These are phyloP conservation scores for Gasteruption jaculator DNA, from an alignment of 2,888 invertebrate genomes.

Conservation along the genomic window DNA sequence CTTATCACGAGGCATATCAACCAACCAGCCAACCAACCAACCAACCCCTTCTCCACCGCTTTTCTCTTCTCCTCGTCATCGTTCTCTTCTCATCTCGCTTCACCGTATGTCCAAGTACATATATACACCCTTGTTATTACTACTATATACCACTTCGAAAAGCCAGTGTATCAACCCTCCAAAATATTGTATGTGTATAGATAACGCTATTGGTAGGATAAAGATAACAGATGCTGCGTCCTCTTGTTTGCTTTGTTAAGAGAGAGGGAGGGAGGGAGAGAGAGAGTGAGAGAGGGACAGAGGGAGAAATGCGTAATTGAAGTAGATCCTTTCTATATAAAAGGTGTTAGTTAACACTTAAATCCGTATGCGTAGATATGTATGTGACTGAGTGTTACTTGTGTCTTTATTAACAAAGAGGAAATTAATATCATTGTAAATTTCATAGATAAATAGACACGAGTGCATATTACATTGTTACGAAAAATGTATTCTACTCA, in stretches of 20 bases:
- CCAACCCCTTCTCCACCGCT: conserved; percentile 13
- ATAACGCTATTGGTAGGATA: not conserved
- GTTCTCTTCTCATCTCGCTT: conserved; percentile 4
- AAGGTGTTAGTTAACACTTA: conserved; percentile 40
- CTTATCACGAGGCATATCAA: too few species aligned
- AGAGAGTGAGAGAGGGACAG: conserved; percentile 9
- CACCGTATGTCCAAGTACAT: conserved; percentile 8
- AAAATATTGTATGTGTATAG: too few species aligned
- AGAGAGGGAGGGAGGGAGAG: conserved; percentile 7
- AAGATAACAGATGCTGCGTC: not conserved
- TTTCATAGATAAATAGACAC: too few species aligned
- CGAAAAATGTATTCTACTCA: too few species aligned
- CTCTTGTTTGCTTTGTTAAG: not conserved
- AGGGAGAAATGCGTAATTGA: conserved; percentile 6
- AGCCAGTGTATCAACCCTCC: too few species aligned
- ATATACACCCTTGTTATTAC: conserved; percentile 37
- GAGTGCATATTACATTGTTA: too few species aligned
- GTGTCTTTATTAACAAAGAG: too few species aligned
- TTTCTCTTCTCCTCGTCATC: conserved; percentile 16
- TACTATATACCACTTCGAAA: conserved; percentile 27
- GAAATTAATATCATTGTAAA: too few species aligned
- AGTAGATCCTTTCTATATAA: conserved; percentile 29
- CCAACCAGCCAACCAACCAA: too few species aligned
- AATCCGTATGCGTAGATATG: too few species aligned
- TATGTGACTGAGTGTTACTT: too few species aligned